Evolutionary conservation across 2,888 invertebrate genomes (phyloP).

Genomic region (Melanostoma mellinum): DNA sequence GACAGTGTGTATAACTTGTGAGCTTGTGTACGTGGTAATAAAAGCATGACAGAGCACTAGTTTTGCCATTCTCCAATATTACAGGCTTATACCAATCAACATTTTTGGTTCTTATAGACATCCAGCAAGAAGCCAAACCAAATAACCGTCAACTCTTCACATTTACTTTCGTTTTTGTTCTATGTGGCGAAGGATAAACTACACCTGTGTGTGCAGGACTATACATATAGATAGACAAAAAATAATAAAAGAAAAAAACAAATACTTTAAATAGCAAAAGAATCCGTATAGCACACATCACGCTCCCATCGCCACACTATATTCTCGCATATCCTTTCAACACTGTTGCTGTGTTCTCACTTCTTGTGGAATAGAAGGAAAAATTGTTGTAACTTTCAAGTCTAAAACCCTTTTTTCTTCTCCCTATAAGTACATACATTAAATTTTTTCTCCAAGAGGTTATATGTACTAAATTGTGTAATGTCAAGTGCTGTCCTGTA

Average conservation of each 20-base stretch:
- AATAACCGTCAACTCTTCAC: constrained; percentile 63
- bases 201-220: constrained; percentile 63
- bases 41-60: constrained; percentile 8
- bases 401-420: constrained; percentile 37
- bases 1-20: constrained; percentile 40
- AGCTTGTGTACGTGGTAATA: constrained; percentile 51
- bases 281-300: constrained; percentile 57
- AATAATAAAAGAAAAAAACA: constrained; percentile 18
- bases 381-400: constrained; percentile 41
- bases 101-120: constrained; percentile 52
- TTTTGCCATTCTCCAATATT: constrained; percentile 38
- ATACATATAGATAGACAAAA: constrained; percentile 44
- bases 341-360: constrained; percentile 72
- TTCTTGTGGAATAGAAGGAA: constrained; percentile 56
- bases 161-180: constrained; percentile 71
- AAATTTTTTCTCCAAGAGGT: constrained; percentile 36
- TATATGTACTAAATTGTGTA: constrained; percentile 61
- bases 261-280: constrained; percentile 50
- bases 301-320: constrained; percentile 59
- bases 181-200: constrained; percentile 62
- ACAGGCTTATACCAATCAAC: constrained; percentile 56
- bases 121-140: constrained; percentile 59
- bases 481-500: constrained; percentile 59
- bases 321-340: constrained; percentile 69
- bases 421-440: constrained; percentile 32